These are phyloP conservation scores for Meriones unguiculatus DNA, from an alignment of 2,113 vertebrate species.

Conservation along the genomic window DNA sequence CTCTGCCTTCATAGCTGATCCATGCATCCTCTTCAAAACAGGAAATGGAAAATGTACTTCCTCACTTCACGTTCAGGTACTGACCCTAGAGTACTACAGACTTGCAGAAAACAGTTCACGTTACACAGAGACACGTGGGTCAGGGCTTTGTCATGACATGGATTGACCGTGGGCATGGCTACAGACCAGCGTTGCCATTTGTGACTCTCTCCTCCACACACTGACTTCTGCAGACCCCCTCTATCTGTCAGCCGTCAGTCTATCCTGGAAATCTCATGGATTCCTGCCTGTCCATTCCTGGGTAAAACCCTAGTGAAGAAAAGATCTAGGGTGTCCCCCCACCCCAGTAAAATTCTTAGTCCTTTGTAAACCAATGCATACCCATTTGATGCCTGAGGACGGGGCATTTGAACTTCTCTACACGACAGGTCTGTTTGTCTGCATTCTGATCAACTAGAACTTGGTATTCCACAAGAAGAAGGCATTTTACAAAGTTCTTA, in stretches of 20 bases:
- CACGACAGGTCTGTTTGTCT: background rate
- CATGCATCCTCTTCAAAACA: background rate
- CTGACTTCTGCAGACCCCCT: background rate
- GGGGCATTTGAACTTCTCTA: background rate
- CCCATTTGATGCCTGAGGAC: background rate
- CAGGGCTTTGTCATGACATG: background rate
- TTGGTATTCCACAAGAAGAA: slow-evolving; percentile 4
- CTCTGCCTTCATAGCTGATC: background rate
- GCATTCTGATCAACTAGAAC: background rate
- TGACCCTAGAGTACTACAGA: background rate
- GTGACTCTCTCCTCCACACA: background rate
- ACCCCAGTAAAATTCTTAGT: background rate
- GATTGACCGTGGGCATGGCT: background rate
- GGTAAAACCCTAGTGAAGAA: background rate
- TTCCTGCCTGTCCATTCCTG: background rate
- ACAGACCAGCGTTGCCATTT: background rate
- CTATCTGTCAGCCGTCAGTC: background rate
- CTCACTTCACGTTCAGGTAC: background rate
- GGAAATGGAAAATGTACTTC: slow-evolving; percentile 16
- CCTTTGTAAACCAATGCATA: slow-evolving; percentile 5
- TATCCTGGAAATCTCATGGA: background rate
- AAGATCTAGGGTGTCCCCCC: background rate
- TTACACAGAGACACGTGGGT: background rate
- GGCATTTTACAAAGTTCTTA: background rate
- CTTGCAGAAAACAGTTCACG: slow-evolving; percentile 3